Base-by-base conservation (phyloP, 2,888 invertebrate species). In the Mechanitis messenoides region DNA sequence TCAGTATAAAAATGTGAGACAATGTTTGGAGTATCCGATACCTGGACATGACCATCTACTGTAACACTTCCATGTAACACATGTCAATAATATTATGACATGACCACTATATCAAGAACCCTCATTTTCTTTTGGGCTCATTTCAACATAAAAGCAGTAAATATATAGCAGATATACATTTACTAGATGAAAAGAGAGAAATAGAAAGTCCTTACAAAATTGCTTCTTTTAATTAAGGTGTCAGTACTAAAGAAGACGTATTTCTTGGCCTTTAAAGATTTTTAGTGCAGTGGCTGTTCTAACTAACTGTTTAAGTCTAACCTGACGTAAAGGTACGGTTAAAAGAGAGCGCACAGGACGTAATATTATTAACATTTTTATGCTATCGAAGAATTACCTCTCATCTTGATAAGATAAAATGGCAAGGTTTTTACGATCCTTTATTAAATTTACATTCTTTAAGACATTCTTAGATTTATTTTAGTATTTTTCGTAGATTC, bases 301-400 rank as follows among this genome's bases (percentile, higher is more conserved):
- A 61, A 65, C 62, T 67, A 67, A 67, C 65, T 67, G 65, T 63
- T 65, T 65, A 63, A 63, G 61, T 61, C 61, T 59, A 50, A 38
- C 54, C 47, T 61, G 60, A 35, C 56, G 20, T 60, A 57, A 62
- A 61, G 62, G 65, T 65, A 31, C 4, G 54, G 54, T 47, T 9
- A 11, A 42, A 9, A 58, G 54, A 46, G n/a, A 61, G 58, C 54
- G 61, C 46, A 28, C 28, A 5, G 28, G n/a, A 20, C 31, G 3
- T 50, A 50, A 50, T 50, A 31, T 50, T 50, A 50, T 50, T 50
- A 50, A n/a, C 6, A 50, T 31, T 31, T 50, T 50, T 50, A 31
- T 31, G 9, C 31, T 50, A 50, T 50, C 28, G 28, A 31, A 31
- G 31, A 31, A 50, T 50, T 50, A 50, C 31, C 50, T 50, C 31